Base-by-base conservation (phyloP, 2,113 vertebrate species). In the Odontesthes bonariensis region DNA sequence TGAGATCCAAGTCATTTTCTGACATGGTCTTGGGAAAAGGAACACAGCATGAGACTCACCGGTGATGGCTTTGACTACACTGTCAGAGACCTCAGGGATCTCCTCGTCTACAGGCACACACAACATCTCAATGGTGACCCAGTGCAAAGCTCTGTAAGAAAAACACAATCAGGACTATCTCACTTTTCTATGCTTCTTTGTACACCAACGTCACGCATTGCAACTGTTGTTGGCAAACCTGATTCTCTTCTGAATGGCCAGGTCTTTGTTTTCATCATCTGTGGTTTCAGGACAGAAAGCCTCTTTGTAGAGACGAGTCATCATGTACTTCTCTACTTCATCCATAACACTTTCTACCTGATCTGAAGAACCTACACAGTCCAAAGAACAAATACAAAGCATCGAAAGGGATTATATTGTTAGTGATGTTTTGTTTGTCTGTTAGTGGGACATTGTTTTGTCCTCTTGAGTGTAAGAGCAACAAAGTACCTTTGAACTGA, bases 61-160 rank as follows among this genome's bases (percentile, higher is more conserved):
- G 93, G 98, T 99, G 80, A 99, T 99, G 22, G 98, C 98, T 94
- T 97, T 98, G 49, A 97, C 97, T 60, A 98, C 96, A 77, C 96
- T 95, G 79, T 99, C 98, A 0, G 96, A 97, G 53, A 97, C 97
- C 82, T 96, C 95, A 4, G 97, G 94, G 65, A 97, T 97, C 75
- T 97, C 96, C 87, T 99, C 97, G 47, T 97, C 96, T 33, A 99
- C 94, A 49, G 98, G 98, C 80, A 96, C 98, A 85, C 97, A 96
- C 40, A 99, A 93, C 97, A 99, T 99, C 77, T 96, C 95, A 51
- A 96, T 94, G 20, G 97, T 98, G 10, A 99, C 98, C 98, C 98
- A 99, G 80, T 98, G 97, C 83, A 99, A 81, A 57, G 95, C 94
- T 89, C 97, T 99, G 35, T 38, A 38, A 8, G 35, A 19, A 49